Percentiles rank a stretch among this genome's conserved stretches.
phyloP scores from a whole-genome alignment of 2,113 vertebrate genomes.

The Ptilonorhynchus violaceus region DNA sequence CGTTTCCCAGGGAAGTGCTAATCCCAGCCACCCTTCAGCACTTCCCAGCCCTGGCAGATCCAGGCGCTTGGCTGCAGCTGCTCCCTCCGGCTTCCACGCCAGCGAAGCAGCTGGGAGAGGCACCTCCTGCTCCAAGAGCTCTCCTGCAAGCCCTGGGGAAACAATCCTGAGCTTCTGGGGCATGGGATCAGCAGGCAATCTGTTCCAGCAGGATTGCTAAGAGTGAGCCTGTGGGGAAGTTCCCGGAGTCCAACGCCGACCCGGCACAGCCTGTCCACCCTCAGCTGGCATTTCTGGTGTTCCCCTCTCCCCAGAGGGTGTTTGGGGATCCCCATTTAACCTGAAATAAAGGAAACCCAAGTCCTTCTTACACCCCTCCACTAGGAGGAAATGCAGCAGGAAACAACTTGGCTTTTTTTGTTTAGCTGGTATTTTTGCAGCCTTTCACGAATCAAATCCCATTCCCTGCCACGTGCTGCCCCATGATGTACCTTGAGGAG shows the following conservation, averaged over 20 bases:
- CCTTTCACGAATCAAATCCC: neutral
- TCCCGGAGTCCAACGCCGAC: neutral
- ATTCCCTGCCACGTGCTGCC: neutral
- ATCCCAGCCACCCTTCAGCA: neutral
- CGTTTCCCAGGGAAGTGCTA: neutral
- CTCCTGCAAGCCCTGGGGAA: neutral
- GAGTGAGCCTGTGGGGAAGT: neutral
- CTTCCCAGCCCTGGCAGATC: neutral
- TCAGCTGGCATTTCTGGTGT: neutral
- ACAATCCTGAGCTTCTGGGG: neutral
- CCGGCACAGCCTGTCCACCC: neutral
- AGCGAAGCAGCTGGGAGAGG: neutral
- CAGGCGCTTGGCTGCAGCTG: neutral
- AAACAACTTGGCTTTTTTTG: neutral
- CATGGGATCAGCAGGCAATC: neutral
- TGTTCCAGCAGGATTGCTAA: neutral
- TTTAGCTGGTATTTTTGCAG: neutral
- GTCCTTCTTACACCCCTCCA: neutral
- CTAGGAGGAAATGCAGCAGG: neutral
- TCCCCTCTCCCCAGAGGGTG: neutral
- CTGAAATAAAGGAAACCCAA: neutral
- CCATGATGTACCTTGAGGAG: fast-evolving
- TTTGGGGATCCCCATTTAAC: neutral
- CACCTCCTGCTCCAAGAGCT: neutral
- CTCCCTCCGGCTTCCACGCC: neutral